Conservation (phyloP, 2,113 vertebrate species). For the Amblyornis subalaris region DNA sequence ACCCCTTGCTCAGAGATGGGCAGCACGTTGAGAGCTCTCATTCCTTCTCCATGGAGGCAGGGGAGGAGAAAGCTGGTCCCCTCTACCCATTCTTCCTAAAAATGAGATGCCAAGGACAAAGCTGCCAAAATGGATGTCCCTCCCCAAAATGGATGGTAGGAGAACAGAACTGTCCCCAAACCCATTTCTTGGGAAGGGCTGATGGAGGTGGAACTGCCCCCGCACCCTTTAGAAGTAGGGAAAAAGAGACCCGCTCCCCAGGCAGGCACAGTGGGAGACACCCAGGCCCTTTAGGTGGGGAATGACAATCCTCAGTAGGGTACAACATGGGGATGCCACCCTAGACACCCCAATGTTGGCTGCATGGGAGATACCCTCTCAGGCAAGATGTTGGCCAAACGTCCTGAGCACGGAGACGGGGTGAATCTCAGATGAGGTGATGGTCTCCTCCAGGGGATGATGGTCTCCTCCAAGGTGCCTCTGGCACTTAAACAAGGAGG, state of each 20-base stretch:
- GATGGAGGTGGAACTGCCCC: background rate
- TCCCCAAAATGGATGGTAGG: slow-evolving; percentile 19
- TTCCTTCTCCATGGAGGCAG: background rate
- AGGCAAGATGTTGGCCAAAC: background rate
- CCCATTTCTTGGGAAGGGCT: background rate
- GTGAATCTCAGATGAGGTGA: background rate
- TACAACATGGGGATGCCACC: fast-evolving
- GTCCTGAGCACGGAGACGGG: fast-evolving
- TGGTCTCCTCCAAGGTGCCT: background rate
- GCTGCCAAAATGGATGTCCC: slow-evolving; percentile 12
- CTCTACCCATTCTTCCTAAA: background rate
- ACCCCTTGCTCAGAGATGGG: background rate
- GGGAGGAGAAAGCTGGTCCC: background rate
- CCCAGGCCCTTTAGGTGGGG: background rate
- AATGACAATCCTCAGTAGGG: background rate
- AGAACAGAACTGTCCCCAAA: background rate
- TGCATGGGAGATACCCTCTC: background rate
- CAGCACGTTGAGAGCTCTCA: background rate
- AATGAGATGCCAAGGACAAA: background rate
- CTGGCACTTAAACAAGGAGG: background rate
- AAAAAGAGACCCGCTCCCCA: background rate
- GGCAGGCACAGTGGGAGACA: background rate
- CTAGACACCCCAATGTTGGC: background rate
- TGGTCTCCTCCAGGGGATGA: background rate
- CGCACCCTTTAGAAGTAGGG: fast-evolving